Base-by-base conservation (phyloP, 2,797 vertebrate species). In the Vipera latastei region DNA sequence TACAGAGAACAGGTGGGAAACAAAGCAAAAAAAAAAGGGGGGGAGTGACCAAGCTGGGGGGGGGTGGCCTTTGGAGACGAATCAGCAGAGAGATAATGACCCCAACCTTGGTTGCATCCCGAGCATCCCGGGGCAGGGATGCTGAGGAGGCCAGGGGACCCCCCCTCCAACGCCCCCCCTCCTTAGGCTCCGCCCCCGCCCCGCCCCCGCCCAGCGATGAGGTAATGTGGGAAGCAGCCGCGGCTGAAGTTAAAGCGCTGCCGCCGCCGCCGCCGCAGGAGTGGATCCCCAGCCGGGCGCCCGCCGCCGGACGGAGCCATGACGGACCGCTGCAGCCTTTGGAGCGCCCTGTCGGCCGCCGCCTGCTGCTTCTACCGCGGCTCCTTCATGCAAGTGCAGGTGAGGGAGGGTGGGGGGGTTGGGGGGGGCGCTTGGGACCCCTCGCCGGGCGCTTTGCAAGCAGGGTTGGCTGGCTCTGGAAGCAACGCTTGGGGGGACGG, bases 321-420 rank as follows among this genome's bases (percentile, higher is more conserved):
- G 99, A 99, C 99, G 83, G 99, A 99, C 97, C 98, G 99, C 93
- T 99, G 99, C 97, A 99, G 99, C 98, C 98, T 99, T 96, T 99
- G 99, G 99, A 99, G 99, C 95, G 99, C 99, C 88, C 98, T 99
- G 96, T 99, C 99, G 78, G 99, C 99, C 26, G 99, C 99, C 91
- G 99, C 99, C 90, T 99, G 99, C 98, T 99, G 99, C 98, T 99
- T 99, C 98, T 99, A 99, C 98, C 98, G 99, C 92, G 99, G 99
- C 91, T 99, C 99, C 93, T 99, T 99, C 98, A 99, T 99, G 98
- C 99, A 99, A 98, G 99, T 99, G 97, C 99, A 99, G 98, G 99
- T 99, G 98, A 98, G 98, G 92, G 51, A 28, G 2, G 53, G 18
- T 38, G 2, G 6, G 86, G 32, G 32, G 32, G 32, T 32, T 32